Percentiles rank a stretch among this genome's conserved stretches.
These are phyloP conservation scores for Cossypha heuglini DNA, from an alignment of 2,797 vertebrate species.

Conservation along the genomic window DNA sequence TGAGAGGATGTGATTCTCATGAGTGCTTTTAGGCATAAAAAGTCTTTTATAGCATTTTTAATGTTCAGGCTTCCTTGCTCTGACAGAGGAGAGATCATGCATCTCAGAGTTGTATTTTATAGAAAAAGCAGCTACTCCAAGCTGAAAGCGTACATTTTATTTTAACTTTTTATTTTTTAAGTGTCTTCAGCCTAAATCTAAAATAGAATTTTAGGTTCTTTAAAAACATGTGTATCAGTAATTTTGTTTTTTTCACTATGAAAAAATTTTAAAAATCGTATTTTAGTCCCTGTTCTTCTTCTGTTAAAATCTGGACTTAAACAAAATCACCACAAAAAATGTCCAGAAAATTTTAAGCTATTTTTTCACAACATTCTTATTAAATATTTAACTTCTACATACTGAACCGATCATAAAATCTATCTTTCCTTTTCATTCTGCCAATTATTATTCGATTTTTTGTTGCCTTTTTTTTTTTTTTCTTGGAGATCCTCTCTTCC, in stretches of 20 bases:
- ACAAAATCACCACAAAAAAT: neutral
- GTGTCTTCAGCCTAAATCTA: neutral
- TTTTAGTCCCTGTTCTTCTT: neutral
- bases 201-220: neutral
- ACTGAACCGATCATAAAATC: neutral
- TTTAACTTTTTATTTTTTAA: neutral
- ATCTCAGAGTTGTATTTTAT: neutral
- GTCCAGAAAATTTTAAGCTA: neutral
- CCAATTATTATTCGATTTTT: neutral
- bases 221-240: neutral
- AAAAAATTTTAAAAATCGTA: neutral
- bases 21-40: neutral
- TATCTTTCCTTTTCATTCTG: neutral
- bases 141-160: neutral
- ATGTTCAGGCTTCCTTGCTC: neutral
- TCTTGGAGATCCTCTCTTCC: neutral
- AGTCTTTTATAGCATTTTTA: neutral
- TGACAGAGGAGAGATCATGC: neutral
- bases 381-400: neutral
- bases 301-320: neutral
- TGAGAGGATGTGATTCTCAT: neutral
- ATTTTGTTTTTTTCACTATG: neutral
- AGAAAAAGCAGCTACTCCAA: neutral
- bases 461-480: rapidly evolving
- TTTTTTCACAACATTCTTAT: neutral